Conservation (phyloP, 2,113 vertebrate species). For the Gopherus flavomarginatus region DNA sequence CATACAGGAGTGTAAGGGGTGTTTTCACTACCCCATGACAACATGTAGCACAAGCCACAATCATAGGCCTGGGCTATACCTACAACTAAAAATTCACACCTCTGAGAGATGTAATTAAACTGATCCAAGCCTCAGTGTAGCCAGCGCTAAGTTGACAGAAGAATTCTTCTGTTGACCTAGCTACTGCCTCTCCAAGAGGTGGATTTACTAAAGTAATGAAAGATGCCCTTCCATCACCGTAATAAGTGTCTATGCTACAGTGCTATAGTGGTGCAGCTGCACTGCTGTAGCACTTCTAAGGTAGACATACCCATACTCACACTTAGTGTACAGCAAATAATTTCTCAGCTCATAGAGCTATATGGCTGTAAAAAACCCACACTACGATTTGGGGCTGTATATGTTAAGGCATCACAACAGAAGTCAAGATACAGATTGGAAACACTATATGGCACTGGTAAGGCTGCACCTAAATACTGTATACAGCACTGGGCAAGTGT, state of each 20-base stretch:
- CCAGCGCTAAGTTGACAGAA: background rate
- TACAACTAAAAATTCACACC: no score
- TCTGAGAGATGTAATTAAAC: background rate
- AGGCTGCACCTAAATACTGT: background rate
- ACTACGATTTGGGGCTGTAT: background rate
- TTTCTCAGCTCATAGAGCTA: background rate
- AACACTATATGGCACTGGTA: background rate
- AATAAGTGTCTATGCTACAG: background rate
- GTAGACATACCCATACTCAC: background rate
- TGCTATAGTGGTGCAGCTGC: no score
- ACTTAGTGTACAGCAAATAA: background rate
- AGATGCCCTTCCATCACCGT: background rate
- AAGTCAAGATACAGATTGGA: background rate
- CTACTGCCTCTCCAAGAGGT: background rate
- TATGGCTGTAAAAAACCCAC: background rate
- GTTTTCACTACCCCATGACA: background rate
- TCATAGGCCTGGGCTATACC: background rate
- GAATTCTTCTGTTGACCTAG: background rate
- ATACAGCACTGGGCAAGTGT: background rate
- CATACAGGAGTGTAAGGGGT: background rate
- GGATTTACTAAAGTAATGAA: background rate
- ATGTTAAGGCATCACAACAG: background rate
- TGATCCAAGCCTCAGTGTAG: background rate
- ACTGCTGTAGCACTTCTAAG: background rate
- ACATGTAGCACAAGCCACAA: background rate